phyloP scores from a whole-genome alignment of 2,888 invertebrate species.

The Merodon equestris region DNA sequence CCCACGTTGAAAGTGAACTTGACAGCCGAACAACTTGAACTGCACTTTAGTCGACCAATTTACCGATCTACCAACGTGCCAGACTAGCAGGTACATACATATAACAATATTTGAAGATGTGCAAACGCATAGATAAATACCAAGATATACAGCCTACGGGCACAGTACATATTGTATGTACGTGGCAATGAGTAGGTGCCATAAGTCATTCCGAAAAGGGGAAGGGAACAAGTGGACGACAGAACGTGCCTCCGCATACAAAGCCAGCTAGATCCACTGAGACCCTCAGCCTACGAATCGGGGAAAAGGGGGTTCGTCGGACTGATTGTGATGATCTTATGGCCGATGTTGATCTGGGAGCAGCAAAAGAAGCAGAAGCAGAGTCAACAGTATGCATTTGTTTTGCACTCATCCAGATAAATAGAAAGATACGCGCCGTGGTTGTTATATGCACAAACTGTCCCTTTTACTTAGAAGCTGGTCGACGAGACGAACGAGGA shows the following conservation, averaged over 20 bases:
- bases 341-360: constrained; percentile 45
- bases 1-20: constrained; percentile 59
- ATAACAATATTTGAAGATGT: constrained; percentile 47
- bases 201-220: constrained; percentile 54
- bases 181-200: constrained; percentile 50
- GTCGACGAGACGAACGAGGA: constrained; percentile 19
- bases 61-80: constrained; percentile 2
- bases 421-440: constrained; percentile 52
- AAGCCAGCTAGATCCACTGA: constrained; percentile 38
- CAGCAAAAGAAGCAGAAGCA: constrained; percentile 49
- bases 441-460: constrained; percentile 31
- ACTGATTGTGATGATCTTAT: constrained; percentile 34
- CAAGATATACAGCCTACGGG: constrained; percentile 8
- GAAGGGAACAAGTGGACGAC: constrained; percentile 63
- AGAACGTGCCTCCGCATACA: constrained; percentile 56
- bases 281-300: constrained; percentile 44
- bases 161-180: constrained; percentile 38
- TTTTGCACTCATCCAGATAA: constrained; percentile 46
- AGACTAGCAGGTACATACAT: constrained; percentile 1
- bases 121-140: constrained; percentile 54
- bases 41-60: constrained; percentile 8
- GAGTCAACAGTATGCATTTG: constrained; percentile 66
- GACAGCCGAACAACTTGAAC: constrained; percentile 46
- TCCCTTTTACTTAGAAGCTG: constrained; percentile 52
- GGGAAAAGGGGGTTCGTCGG: constrained; percentile 1